Evolutionary conservation across 2,888 invertebrate species (phyloP), one percentile per base, ranked within the genome.

Genomic region (Anoplius nigerrimus): DNA sequence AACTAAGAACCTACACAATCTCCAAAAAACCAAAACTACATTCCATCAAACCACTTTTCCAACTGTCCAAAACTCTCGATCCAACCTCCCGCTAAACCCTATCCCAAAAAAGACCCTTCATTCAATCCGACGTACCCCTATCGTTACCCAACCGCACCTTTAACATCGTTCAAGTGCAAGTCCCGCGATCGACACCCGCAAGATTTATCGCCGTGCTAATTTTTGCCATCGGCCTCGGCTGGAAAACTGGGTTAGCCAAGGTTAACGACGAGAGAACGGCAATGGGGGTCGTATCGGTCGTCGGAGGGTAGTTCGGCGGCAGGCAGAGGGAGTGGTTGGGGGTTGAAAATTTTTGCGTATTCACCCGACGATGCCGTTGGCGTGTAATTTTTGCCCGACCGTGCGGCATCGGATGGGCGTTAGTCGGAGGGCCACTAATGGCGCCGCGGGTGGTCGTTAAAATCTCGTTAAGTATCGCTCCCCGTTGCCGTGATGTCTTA

Each of bases 391-490:
- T 70, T 66, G n/a, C 57, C 54, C 18, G 22, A 56, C 52, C 46
- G 61, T 21, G 69, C 53, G 21, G 43, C 57, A 51, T 46, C 27
- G 34, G n/a, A 27, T 42, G 27, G 42, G 20, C 11, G 20, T 18
- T 42, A 34, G n/a, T 18, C 34, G 43, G 42, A 43, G 56, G 56
- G n/a, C 56, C 66, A 66, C 66, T 74, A 75, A 69, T 66, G 75
- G 48, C 68, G 57, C 57, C 54, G 46, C 43, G 59, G 51, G 55
- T 16, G 71, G 54, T 72, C 72, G 72, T 77, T 77, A 77, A 72
- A 77, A 72, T 75, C 72, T 72, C 77, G 76, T 78, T 79, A 77
- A 72, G 60, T 67, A 63, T 69, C 63, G 52, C 63, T n/a, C 69
- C 43, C 55, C 18, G 62, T 66, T 68, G n/a, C 63, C 52, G 53